These are phyloP conservation scores for Cossypha caffra DNA, from an alignment of 2,797 vertebrate genomes.

Conservation along the genomic window DNA sequence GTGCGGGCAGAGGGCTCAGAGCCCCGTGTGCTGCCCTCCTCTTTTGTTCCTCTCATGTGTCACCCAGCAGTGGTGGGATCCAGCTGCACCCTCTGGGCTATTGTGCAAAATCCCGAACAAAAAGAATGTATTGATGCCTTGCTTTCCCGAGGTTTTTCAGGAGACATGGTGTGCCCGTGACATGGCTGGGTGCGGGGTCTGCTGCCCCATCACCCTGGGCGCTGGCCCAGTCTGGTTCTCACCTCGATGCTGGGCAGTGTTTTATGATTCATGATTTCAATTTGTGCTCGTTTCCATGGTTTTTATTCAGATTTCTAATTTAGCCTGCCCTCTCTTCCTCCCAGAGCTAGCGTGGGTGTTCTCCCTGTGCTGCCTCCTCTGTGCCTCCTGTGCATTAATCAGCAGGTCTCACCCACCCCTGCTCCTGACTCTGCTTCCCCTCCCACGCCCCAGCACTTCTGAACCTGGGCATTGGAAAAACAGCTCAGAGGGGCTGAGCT, in stretches of 20 bases:
- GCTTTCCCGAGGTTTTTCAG: background rate
- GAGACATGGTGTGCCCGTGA: background rate
- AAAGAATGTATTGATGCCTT: background rate
- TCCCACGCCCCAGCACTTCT: background rate
- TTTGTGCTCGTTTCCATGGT: background rate
- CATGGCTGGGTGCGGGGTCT: rapidly evolving
- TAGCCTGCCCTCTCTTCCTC: background rate
- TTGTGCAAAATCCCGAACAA: background rate
- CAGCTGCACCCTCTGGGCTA: background rate
- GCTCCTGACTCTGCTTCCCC: background rate
- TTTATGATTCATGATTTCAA: background rate
- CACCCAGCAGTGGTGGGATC: background rate
- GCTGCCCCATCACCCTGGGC: rapidly evolving
- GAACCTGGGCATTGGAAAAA: background rate
- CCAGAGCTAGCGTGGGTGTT: background rate
- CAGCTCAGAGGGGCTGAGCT: rapidly evolving
- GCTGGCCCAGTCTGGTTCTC: background rate
- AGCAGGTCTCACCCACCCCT: background rate
- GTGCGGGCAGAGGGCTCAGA: background rate
- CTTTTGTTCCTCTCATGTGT: background rate
- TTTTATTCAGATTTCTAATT: background rate
- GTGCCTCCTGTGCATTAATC: background rate
- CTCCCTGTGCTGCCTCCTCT: rapidly evolving
- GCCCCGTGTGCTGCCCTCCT: background rate
- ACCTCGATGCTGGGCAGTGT: rapidly evolving